phyloP scores from a whole-genome alignment of 2,888 invertebrate genomes.

The Ichneumoninae sp. region DNA sequence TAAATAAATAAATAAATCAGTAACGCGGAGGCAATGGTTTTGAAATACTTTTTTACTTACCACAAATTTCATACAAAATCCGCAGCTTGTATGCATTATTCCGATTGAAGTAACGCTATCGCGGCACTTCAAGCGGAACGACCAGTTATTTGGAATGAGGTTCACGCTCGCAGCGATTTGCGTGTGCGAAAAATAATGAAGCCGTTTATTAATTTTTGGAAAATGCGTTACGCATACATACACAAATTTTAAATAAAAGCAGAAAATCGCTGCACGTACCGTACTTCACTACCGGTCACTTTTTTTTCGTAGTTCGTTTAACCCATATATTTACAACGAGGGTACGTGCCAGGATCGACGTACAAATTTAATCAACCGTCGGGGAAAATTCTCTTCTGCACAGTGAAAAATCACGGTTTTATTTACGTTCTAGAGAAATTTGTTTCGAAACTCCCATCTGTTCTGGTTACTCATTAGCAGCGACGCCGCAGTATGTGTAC shows the following conservation, averaged over 20 bases:
- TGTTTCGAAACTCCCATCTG: background rate
- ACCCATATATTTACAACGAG: conserved; percentile 8
- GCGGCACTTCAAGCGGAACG: background rate
- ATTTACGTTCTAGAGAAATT: background rate
- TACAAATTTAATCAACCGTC: background rate
- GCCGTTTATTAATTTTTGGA: conserved; percentile 4
- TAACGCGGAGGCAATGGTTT: too few relatives aligned
- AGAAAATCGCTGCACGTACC: background rate
- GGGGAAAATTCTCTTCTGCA: background rate
- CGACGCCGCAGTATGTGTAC: background rate
- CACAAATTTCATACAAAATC: background rate
- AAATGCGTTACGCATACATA: background rate
- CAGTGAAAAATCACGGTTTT: background rate
- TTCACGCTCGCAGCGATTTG: background rate
- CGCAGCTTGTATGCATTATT: background rate
- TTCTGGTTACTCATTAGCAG: background rate
- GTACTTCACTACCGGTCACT: background rate
- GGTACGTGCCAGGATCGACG: background rate
- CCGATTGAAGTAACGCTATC: background rate
- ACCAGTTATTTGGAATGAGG: background rate
- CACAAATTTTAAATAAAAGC: background rate
- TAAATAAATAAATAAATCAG: too few relatives aligned
- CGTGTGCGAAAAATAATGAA: background rate
- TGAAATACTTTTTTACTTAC: background rate
- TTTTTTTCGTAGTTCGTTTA: background rate